These are phyloP conservation scores for Gymnobelideus leadbeateri DNA, from an alignment of 2,113 vertebrate genomes.

Conservation along the genomic window DNA sequence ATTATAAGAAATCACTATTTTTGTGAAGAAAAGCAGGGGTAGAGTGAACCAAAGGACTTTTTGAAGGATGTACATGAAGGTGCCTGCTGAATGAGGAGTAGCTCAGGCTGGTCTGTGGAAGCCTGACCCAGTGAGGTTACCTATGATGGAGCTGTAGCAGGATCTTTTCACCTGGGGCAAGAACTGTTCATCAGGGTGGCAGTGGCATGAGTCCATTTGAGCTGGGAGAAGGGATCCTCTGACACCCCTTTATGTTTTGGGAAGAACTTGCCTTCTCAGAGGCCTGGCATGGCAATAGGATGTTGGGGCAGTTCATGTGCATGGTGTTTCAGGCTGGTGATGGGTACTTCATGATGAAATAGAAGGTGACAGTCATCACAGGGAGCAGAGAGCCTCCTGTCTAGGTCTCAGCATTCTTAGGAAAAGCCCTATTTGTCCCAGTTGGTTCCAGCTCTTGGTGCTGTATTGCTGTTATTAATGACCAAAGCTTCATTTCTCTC, in stretches of 20 bases:
- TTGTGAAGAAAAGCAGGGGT: constrained; percentile 24
- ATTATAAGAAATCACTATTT: constrained; percentile 37
- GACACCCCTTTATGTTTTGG: neutral
- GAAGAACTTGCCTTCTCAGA: neutral
- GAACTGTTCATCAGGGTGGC: neutral
- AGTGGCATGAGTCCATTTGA: neutral
- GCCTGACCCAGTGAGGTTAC: neutral
- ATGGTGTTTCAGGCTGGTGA: neutral
- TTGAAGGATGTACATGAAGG: neutral
- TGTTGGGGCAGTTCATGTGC: neutral
- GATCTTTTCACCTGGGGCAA: neutral
- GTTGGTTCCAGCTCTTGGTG: neutral
- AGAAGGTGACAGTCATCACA: neutral
- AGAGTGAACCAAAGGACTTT: constrained; percentile 6
- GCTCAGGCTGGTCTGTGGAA: neutral
- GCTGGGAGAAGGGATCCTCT: neutral
- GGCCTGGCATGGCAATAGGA: neutral
- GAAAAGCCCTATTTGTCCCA: neutral
- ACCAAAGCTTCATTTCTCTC: neutral
- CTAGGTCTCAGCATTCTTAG: neutral
- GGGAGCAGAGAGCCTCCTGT: neutral
- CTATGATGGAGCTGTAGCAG: neutral
- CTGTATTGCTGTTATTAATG: neutral
- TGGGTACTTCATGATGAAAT: neutral
- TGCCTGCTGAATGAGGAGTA: neutral